Base-by-base conservation (phyloP, 2,113 vertebrate species). In the Neopipo cinnamomea region DNA sequence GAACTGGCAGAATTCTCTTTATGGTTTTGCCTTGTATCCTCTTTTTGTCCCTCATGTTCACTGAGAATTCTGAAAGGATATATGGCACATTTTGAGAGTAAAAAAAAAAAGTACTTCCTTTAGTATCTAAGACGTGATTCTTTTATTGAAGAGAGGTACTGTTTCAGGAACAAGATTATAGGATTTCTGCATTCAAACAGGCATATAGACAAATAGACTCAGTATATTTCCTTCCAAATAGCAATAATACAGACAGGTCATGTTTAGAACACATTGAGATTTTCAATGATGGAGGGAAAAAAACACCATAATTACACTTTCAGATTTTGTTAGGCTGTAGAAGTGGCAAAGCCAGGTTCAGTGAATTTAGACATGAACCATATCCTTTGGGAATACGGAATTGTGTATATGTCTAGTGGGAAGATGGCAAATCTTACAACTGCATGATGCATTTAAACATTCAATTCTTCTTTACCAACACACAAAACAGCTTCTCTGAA, bases 321-420 rank as follows among this genome's bases (percentile, higher is more conserved):
- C 66, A 19, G 28, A 80, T 49, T 27, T 53, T 15, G 1, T 31
- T 33, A 53, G n/a, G 27, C 39, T 71, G 52, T 61, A 19, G 39
- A 74, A 55, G 16, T 50, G 22, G 30, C 28, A 74, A 70, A 91
- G 22, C 19, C 44, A 83, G 59, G 55, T 65, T 31, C 4, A 35
- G 28, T 59, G 55, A 78, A 22, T 59, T 49, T 74, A 74, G 68
- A 55, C 6, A 28, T 13, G 21, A 82, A 23, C 41, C 9, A 9
- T 28, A 12, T 42, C 5, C 42, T 65, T 49, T 85, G 33, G 35
- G 47, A 44, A 44, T 24, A 22, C 11, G 7, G 14, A 41, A 17
- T 13, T 39, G 11, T 44, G 8, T 55, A 2, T 37, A 17, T 23
- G 3, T 13, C 75, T 73, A 0, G 0, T 28, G 46, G n/a, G 27